phyloP scores from a whole-genome alignment of 2,113 vertebrate genomes.

The Pygoscelis adeliae region DNA sequence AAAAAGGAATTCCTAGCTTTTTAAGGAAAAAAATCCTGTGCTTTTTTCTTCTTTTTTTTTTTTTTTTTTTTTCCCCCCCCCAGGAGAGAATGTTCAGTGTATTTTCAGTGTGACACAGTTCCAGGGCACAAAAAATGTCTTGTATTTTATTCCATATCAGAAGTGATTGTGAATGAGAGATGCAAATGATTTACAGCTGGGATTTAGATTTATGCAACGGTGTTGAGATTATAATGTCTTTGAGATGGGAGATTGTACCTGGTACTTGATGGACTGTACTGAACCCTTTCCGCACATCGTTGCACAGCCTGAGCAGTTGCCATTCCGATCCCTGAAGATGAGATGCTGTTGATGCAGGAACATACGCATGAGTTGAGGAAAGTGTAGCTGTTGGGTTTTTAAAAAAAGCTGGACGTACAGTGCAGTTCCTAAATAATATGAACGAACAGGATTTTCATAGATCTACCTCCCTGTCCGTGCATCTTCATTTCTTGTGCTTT shows the following conservation, averaged over 20 bases:
- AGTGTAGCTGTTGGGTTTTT: neutral
- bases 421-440: neutral
- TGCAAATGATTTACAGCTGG: neutral
- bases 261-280: accelerated
- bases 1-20: neutral
- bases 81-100: neutral
- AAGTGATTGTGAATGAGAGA: neutral
- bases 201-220: neutral
- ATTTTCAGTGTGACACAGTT: neutral
- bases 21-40: neutral
- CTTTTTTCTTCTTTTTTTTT: too few species aligned
- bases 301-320: neutral
- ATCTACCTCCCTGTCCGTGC: accelerated
- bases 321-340: accelerated
- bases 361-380: neutral
- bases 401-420: neutral
- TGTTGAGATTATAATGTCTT: neutral
- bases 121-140: neutral
- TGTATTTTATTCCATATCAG: neutral
- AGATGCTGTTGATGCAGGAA: neutral
- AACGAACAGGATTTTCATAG: neutral
- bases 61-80: too few species aligned
- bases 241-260: neutral
- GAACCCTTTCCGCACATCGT: accelerated
- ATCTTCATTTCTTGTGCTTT: neutral